A percentile compares a stretch with the other conserved stretches of the same genome.
Evolutionary conservation across 1,140 invertebrate species (phyloP).

Genomic region (Zaprionus camerounensis): DNA sequence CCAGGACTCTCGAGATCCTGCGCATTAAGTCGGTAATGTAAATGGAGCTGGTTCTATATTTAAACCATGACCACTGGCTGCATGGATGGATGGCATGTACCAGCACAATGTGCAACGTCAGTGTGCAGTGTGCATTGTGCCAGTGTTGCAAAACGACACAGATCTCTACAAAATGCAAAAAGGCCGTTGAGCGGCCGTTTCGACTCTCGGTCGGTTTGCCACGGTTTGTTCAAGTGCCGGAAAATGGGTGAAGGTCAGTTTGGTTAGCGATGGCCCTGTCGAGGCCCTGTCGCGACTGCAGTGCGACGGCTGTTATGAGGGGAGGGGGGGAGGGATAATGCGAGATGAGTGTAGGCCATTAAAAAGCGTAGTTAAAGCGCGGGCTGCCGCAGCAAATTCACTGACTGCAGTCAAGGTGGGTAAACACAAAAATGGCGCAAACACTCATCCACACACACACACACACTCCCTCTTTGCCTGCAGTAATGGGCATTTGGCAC

Average conservation of each 20-base stretch:
- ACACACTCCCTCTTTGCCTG: slow-evolving; percentile 12
- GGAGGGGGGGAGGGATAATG: slow-evolving; percentile 1
- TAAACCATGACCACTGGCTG: slow-evolving; percentile 15
- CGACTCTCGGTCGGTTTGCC: slow-evolving; percentile 60
- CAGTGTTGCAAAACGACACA: slow-evolving; percentile 11
- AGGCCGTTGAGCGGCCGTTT: slow-evolving; percentile 37
- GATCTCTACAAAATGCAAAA: not conserved
- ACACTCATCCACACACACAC: not conserved
- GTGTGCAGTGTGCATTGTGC: not conserved
- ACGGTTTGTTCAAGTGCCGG: slow-evolving; percentile 49
- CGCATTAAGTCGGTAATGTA: slow-evolving; percentile 27
- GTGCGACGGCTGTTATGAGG: slow-evolving; percentile 11
- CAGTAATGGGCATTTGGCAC: not conserved
- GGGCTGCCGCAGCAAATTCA: not conserved
- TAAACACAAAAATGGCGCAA: slow-evolving; percentile 42
- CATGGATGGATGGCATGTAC: not conserved
- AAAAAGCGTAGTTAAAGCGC: slow-evolving; percentile 47
- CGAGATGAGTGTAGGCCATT: slow-evolving; percentile 53
- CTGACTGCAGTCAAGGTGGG: slow-evolving; percentile 54
- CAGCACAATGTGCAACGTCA: not conserved
- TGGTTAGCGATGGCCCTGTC: slow-evolving; percentile 28
- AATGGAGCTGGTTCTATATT: slow-evolving; percentile 4
- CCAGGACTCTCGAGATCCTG: slow-evolving; percentile 38
- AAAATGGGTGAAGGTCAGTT: slow-evolving; percentile 77
- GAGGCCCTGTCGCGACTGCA: slow-evolving; percentile 25